Base-by-base conservation (phyloP, 2,888 invertebrate species). In the Tillus elongatus region DNA sequence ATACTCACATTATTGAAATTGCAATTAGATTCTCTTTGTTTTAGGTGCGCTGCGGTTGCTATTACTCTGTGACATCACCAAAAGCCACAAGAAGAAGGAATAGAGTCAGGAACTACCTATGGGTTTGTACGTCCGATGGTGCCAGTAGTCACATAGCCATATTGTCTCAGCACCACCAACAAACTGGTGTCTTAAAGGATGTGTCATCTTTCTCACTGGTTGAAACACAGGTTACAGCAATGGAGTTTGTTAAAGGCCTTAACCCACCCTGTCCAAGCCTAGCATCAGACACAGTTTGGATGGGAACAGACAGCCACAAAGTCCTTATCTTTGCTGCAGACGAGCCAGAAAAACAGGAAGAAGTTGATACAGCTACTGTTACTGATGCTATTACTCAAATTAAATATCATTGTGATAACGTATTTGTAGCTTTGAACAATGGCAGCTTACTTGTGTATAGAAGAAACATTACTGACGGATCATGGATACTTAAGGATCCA, bases 1-100 rank as follows among this genome's bases (percentile, higher is more conserved):
- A n/a, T n/a, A n/a, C n/a, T n/a, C n/a, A n/a, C n/a, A n/a, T n/a
- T n/a, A n/a, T n/a, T n/a, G n/a, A n/a, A n/a, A n/a, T n/a, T n/a
- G n/a, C n/a, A n/a, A n/a, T n/a, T n/a, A n/a, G n/a, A n/a, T n/a
- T n/a, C n/a, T n/a, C n/a, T n/a, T n/a, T 37, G 19, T 55, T 58
- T 0, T 57, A 88, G 88, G 88, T 89, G 45, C 83, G 84, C 60
- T 90, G 89, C 74, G 90, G 90, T 15, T 90, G 89, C 60, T 90
- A 83, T 69, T 89, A 89, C 67, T 82, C 82, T 53, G 77, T 81
- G 41, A 76, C 75, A 53, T 72, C 72, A 39, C 66, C 69, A 33
- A 69, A 72, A 49, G 72, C 73, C 4, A 60, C 67, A 38, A 65
- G 72, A 44, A 71, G 81, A 39, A 73, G 77, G 43, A 75, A 78